phyloP scores from a whole-genome alignment of 2,888 invertebrate species.

The Amphimallon solstitiale region DNA sequence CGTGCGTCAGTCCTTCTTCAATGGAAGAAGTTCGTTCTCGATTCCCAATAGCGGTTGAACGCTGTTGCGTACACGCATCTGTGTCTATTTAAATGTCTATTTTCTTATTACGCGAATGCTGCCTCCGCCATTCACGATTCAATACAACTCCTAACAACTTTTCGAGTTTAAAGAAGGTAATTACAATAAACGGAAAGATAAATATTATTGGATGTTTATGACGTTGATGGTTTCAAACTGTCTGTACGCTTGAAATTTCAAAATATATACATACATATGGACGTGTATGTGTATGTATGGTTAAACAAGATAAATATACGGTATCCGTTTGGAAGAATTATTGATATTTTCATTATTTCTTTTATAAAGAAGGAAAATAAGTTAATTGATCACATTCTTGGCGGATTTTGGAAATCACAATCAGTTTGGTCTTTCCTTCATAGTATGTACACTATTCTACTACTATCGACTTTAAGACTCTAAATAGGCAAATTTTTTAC shows the following conservation, averaged over 20 bases:
- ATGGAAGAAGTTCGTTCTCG: no score
- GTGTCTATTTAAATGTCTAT: neutral
- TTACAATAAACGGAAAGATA: slow-evolving; percentile 29
- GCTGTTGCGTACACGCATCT: neutral
- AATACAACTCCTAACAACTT: neutral
- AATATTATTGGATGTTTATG: slow-evolving; percentile 23
- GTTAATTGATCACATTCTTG: no score
- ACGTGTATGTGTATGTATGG: no score
- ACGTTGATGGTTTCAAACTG: slow-evolving; percentile 4
- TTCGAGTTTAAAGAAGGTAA: slow-evolving; percentile 16
- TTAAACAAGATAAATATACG: no score
- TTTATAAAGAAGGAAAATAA: no score
- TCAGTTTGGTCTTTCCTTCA: no score
- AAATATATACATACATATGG: neutral
- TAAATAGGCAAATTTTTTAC: no score
- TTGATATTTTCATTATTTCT: no score
- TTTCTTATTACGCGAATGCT: neutral
- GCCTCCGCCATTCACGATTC: slow-evolving; percentile 12
- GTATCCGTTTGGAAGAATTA: no score
- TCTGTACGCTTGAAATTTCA: slow-evolving; percentile 13
- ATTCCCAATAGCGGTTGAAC: neutral
- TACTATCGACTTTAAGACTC: no score
- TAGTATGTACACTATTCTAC: no score
- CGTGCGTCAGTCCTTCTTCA: neutral
- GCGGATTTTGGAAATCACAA: no score